Conservation (phyloP, 2,888 invertebrate genomes). For the Ceramica pisi region DNA sequence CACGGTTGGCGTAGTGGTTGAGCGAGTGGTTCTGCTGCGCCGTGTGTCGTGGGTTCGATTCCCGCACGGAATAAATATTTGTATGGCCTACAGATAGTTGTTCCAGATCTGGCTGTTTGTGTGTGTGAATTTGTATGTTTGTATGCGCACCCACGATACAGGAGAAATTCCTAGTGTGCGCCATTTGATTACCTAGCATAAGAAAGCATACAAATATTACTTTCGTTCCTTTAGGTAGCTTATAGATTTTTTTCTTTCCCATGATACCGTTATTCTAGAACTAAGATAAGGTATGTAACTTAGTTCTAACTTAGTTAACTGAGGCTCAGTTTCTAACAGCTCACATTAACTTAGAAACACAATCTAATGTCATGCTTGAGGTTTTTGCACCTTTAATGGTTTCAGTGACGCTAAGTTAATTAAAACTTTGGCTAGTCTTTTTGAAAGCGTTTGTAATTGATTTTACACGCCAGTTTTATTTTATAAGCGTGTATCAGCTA, state of each 20-base stretch:
- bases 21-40: too few species aligned
- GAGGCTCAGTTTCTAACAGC: conserved; percentile 30
- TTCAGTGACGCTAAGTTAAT: conserved; percentile 6
- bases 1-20: too few species aligned
- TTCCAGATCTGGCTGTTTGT: too few species aligned
- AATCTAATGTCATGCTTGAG: conserved; percentile 19
- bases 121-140: too few species aligned
- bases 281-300: conserved; percentile 25
- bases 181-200: too few species aligned
- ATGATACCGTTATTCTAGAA: background rate
- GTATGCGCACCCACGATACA: too few species aligned
- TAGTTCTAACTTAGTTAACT: conserved; percentile 48
- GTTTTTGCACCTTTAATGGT: conserved; percentile 29
- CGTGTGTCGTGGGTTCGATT: too few species aligned
- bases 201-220: background rate
- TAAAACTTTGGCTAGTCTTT: conserved; percentile 19
- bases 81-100: too few species aligned
- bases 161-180: too few species aligned
- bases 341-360: conserved; percentile 16
- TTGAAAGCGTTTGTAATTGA: background rate
- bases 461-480: background rate
- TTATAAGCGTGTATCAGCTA: background rate
- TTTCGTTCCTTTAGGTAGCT: background rate
- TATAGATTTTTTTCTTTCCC: background rate
- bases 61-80: too few species aligned